These are phyloP conservation scores for Bradypodion pumilum DNA, from an alignment of 2,797 vertebrate species.

Conservation along the genomic window DNA sequence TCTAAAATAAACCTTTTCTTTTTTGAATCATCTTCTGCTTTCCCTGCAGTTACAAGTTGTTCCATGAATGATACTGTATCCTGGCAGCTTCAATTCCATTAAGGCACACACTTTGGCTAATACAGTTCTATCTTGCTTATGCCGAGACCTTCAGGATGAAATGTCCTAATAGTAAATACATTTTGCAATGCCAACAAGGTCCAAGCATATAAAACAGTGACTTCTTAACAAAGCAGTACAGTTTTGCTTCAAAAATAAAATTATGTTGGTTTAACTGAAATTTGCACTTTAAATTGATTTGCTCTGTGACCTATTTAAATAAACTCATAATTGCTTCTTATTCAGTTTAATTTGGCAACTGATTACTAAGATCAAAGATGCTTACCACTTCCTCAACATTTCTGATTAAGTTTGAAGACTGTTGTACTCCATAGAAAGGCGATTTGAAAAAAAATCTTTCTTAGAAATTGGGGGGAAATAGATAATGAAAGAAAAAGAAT, in stretches of 20 bases:
- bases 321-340: background rate
- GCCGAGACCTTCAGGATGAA: background rate
- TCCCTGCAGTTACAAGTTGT: background rate
- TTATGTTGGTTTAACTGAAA: background rate
- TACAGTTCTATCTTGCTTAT: background rate
- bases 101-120: background rate
- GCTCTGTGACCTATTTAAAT: background rate
- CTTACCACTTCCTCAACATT: background rate
- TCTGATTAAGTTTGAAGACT: background rate
- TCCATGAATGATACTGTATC: background rate
- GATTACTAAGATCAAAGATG: background rate
- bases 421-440: background rate
- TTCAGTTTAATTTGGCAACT: background rate
- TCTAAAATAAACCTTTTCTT: background rate
- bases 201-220: background rate
- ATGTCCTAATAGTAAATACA: background rate
- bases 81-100: background rate
- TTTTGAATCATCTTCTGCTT: background rate
- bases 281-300: background rate
- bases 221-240: background rate
- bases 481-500: background rate
- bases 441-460: background rate
- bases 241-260: background rate
- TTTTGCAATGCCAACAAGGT: background rate
- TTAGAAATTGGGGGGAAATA: background rate